Evolutionary conservation across 2,888 invertebrate genomes (phyloP).

Genomic region (Leucophenga maculata): DNA sequence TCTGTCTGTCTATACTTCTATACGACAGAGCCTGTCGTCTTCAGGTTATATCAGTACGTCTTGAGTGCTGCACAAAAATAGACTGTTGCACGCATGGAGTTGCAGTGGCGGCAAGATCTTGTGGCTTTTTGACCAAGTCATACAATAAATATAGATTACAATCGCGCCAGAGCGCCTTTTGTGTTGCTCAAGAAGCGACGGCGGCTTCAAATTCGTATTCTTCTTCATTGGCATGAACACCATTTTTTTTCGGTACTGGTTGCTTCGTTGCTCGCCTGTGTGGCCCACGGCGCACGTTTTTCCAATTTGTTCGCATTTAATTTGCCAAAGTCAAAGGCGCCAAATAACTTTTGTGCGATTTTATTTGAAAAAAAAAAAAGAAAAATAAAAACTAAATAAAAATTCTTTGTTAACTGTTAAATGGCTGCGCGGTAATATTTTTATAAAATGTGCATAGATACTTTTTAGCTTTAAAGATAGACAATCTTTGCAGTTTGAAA

Average conservation of each 20-base stretch:
- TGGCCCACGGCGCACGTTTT: constrained; percentile 23
- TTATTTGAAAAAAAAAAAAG: not conserved
- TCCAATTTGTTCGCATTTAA: constrained; percentile 21
- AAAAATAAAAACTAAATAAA: not conserved
- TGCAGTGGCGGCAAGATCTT: not conserved
- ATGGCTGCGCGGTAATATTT: not conserved
- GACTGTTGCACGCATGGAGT: too few species aligned
- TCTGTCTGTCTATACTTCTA: too few species aligned
- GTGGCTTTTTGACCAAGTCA: constrained; percentile 6
- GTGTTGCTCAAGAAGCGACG: constrained; percentile 13
- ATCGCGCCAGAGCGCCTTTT: constrained; percentile 37
- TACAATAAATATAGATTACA: constrained; percentile 60
- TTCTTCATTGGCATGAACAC: not conserved
- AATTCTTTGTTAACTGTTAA: too few species aligned
- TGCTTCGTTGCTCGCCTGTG: not conserved
- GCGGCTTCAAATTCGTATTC: constrained; percentile 7
- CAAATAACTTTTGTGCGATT: constrained; percentile 14
- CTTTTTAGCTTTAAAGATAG: not conserved
- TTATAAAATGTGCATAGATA: not conserved
- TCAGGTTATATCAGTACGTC: not conserved
- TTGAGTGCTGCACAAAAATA: too few species aligned
- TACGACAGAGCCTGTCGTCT: constrained; percentile 38
- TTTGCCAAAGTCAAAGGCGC: constrained; percentile 22
- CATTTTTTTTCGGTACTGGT: not conserved
- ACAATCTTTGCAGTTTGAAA: not conserved